phyloP scores from a whole-genome alignment of 2,113 vertebrate species.

The Triplophysa dalaica region DNA sequence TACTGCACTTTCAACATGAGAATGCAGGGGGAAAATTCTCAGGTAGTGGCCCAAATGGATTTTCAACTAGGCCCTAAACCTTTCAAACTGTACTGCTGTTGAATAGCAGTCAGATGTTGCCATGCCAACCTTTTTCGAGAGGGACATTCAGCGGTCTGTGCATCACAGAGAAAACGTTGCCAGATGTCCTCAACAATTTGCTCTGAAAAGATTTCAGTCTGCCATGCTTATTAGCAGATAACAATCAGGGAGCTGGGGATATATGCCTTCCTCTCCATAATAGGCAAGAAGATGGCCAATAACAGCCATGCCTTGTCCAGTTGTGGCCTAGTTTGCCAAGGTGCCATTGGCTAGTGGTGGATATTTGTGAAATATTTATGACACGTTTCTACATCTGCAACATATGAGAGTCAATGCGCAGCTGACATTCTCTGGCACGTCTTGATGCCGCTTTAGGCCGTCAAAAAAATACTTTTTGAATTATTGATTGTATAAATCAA shows the following conservation, averaged over 20 bases:
- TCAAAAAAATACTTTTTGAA: conserved; percentile 83
- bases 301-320: conserved; percentile 50
- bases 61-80: conserved; percentile 95
- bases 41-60: conserved; percentile 96
- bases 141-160: conserved; percentile 86
- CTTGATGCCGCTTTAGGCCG: conserved; percentile 83
- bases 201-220: conserved; percentile 91
- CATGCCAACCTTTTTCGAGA: conserved; percentile 94
- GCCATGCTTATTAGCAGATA: conserved; percentile 90
- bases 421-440: conserved; percentile 81
- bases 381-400: conserved; percentile 84
- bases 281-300: conserved; percentile 51
- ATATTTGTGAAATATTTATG: conserved; percentile 91
- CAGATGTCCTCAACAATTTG: conserved; percentile 99
- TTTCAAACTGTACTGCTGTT: conserved; percentile 89
- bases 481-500: conserved; percentile 93
- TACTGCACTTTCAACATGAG: conserved; percentile 73
- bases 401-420: conserved; percentile 81
- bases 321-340: conserved; percentile 43
- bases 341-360: conserved; percentile 73
- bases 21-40: conserved; percentile 69
- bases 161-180: conserved; percentile 91
- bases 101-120: conserved; percentile 97
- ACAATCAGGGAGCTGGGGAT: conserved; percentile 84
- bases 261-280: conserved; percentile 70